Percentiles rank a stretch among this genome's conserved stretches.
Conservation (phyloP, 1,140 invertebrate genomes). For the Sycobia sp. region DNA sequence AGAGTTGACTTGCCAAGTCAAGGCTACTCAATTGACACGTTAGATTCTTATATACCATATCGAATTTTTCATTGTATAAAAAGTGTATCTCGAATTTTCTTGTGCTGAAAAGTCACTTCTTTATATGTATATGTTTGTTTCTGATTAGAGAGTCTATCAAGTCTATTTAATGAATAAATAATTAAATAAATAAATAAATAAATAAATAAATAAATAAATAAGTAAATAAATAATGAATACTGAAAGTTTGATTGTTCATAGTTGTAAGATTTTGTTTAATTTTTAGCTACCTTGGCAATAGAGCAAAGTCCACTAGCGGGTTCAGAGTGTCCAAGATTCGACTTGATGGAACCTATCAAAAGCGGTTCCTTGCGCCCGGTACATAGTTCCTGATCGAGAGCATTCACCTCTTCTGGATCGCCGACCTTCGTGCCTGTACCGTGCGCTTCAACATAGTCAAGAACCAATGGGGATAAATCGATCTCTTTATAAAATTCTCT, state of each 20-base stretch:
- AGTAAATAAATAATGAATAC: not conserved
- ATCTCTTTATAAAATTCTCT: constrained; percentile 88
- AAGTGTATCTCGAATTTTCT: too few relatives aligned
- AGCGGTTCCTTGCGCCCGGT: constrained; percentile 71
- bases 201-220: too few relatives aligned
- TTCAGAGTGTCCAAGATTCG: constrained; percentile 92
- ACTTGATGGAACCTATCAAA: constrained; percentile 88
- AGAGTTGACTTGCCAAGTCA: too few relatives aligned
- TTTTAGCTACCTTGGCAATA: constrained; percentile 74
- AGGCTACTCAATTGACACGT: too few relatives aligned
- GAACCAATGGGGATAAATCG: constrained; percentile 69
- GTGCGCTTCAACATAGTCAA: constrained; percentile 90
- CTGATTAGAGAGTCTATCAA: too few relatives aligned
- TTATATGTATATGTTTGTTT: too few relatives aligned
- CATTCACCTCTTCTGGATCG: constrained; percentile 87
- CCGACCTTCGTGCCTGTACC: constrained; percentile 83
- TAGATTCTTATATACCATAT: too few relatives aligned
- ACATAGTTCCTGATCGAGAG: constrained; percentile 84
- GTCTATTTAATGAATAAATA: too few relatives aligned
- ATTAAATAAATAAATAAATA: too few relatives aligned
- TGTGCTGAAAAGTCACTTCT: too few relatives aligned
- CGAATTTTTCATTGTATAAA: too few relatives aligned
- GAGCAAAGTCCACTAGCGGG: constrained; percentile 86
- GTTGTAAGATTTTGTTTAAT: too few relatives aligned
- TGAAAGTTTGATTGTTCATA: not conserved